phyloP scores from a whole-genome alignment of 2,888 invertebrate genomes.

The Drosophila kuntzei region DNA sequence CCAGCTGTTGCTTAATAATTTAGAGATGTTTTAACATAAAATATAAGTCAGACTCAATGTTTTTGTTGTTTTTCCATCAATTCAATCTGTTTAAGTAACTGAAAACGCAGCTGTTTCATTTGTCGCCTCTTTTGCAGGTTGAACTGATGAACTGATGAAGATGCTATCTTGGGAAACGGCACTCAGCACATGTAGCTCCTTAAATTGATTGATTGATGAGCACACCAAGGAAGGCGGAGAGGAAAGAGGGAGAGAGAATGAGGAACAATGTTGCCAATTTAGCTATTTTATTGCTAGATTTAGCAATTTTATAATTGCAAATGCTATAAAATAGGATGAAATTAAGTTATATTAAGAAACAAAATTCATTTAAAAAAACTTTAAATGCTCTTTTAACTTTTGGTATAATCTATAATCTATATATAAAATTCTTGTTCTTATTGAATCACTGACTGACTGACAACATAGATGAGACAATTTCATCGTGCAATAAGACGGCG shows the following conservation, averaged over 20 bases:
- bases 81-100: conserved; percentile 11
- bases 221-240: not conserved
- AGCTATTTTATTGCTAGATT: no score
- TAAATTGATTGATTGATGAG: conserved; percentile 39
- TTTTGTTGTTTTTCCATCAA: not conserved
- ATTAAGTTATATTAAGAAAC: no score
- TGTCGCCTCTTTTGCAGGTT: not conserved
- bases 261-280: no score
- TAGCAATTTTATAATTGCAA: no score
- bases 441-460: no score
- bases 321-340: no score
- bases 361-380: no score
- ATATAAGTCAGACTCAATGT: not conserved
- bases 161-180: conserved; percentile 7
- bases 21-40: not conserved
- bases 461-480: no score
- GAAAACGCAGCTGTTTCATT: conserved; percentile 17
- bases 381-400: no score
- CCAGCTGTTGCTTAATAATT: not conserved
- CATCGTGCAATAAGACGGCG: no score
- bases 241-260: not conserved
- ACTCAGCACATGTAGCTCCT: conserved; percentile 12
- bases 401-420: no score
- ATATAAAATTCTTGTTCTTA: no score
- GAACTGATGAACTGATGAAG: conserved; percentile 8